Conservation (phyloP, 2,113 vertebrate genomes). For the Podiceps cristatus region DNA sequence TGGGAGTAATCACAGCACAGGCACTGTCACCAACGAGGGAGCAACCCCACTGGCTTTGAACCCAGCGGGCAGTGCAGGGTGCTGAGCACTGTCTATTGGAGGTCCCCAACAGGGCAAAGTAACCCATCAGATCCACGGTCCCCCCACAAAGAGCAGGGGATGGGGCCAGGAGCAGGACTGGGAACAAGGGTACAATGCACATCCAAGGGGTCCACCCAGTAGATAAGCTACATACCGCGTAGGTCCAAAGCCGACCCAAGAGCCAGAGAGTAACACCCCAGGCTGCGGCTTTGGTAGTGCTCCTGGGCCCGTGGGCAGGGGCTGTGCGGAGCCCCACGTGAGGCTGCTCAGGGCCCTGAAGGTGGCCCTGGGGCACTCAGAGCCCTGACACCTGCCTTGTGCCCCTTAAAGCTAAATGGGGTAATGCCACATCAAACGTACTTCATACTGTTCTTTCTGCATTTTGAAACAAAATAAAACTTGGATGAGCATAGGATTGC, state of each 20-base stretch:
- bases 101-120: no score
- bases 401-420: background rate
- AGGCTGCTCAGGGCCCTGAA: background rate
- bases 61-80: fast-evolving
- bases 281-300: background rate
- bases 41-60: background rate
- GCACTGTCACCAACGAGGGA: background rate
- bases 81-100: background rate
- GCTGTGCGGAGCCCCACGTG: background rate
- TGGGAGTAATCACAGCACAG: background rate
- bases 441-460: background rate
- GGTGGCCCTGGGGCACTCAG: background rate
- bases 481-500: background rate
- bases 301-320: background rate
- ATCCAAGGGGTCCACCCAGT: background rate
- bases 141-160: background rate
- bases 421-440: background rate
- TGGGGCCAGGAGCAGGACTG: background rate
- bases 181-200: no score
- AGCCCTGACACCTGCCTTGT: background rate
- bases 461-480: background rate
- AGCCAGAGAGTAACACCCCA: background rate
- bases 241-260: background rate
- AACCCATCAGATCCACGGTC: background rate
- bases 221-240: background rate